Evolutionary conservation across 2,113 vertebrate species (phyloP).

Genomic region (Leptocoma aspasia): DNA sequence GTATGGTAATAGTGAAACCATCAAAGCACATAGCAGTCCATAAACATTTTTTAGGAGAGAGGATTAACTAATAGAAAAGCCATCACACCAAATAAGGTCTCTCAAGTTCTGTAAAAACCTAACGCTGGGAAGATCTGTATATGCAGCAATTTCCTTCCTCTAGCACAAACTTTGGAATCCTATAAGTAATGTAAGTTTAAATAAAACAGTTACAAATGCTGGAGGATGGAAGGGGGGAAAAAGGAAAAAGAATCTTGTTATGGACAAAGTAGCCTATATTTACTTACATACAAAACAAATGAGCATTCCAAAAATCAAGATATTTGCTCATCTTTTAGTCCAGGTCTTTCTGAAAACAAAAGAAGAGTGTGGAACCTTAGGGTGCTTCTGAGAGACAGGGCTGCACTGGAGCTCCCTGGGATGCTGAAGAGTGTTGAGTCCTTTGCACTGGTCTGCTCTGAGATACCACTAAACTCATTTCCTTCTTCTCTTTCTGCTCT

Average conservation of each 20-base stretch:
- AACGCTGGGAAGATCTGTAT: neutral
- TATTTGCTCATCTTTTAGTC: neutral
- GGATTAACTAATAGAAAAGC: neutral
- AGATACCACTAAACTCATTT: neutral
- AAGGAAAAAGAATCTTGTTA: neutral
- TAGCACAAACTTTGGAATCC: neutral
- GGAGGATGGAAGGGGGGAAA: accelerated
- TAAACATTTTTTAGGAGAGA: neutral
- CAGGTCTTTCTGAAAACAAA: neutral
- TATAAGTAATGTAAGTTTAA: neutral
- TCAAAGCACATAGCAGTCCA: neutral
- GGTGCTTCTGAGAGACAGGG: neutral
- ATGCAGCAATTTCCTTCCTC: neutral
- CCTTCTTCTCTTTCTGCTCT: neutral
- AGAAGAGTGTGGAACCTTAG: neutral
- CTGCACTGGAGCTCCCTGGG: neutral
- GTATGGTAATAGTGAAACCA: neutral
- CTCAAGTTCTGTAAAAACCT: neutral
- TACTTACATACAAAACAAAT: neutral
- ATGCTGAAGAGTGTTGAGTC: neutral
- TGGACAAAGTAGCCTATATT: neutral
- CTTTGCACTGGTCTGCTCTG: neutral
- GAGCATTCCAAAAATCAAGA: neutral
- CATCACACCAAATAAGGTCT: neutral
- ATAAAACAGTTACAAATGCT: neutral